Conservation (phyloP, 2,113 vertebrate genomes). For the Chauna torquata region DNA sequence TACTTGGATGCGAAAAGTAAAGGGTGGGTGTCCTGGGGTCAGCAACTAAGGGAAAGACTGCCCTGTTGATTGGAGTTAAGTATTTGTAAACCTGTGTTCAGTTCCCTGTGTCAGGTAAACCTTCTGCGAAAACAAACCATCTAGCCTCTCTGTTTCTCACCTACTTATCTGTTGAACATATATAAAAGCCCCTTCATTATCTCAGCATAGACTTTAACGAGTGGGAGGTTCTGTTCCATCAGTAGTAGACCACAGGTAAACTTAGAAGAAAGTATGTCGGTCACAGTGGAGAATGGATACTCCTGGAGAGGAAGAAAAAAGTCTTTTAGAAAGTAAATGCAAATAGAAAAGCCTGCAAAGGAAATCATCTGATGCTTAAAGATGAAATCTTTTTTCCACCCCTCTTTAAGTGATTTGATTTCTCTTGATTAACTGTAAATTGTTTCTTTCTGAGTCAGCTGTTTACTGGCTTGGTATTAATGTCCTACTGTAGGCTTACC, state of each 20-base stretch:
- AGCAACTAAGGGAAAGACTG: background rate
- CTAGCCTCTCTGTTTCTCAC: background rate
- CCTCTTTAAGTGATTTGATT: background rate
- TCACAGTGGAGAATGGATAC: background rate
- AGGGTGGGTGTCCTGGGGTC: fast-evolving
- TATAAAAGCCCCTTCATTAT: background rate
- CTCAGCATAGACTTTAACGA: background rate
- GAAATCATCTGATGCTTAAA: background rate
- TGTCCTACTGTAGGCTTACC: background rate
- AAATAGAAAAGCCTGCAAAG: background rate
- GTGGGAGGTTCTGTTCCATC: background rate
- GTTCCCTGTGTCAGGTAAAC: background rate
- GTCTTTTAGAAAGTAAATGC: background rate
- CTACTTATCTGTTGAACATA: background rate
- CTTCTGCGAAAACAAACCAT: background rate
- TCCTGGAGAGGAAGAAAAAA: background rate
- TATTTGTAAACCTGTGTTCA: background rate
- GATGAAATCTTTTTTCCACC: background rate
- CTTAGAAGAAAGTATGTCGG: background rate
- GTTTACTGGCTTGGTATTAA: background rate
- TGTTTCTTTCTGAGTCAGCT: background rate
- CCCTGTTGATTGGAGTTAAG: background rate
- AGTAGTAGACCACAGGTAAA: background rate
- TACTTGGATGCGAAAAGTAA: background rate
- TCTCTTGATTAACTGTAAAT: background rate